These are phyloP conservation scores for Hydropotes inermis DNA, from an alignment of 2,113 vertebrate genomes.

Conservation along the genomic window DNA sequence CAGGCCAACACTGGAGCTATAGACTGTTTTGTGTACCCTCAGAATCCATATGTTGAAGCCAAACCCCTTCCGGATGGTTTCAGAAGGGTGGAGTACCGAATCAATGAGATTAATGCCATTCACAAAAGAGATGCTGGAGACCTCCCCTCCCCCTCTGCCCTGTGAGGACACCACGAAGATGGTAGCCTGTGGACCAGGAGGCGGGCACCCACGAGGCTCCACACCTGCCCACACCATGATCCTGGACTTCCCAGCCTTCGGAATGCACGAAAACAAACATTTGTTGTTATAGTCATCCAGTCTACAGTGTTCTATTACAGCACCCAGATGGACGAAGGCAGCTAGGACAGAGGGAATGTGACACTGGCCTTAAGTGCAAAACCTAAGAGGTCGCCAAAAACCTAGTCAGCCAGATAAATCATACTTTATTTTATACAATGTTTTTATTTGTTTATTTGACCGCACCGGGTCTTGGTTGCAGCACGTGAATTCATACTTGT, in stretches of 20 bases:
- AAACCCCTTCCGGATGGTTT: background rate
- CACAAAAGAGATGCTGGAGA: background rate
- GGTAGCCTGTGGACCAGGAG: background rate
- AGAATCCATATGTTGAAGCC: background rate
- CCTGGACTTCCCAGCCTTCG: background rate
- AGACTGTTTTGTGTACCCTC: background rate
- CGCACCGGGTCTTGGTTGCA: background rate
- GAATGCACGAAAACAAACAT: background rate
- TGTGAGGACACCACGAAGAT: background rate
- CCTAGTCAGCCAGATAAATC: background rate
- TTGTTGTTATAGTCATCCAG: background rate
- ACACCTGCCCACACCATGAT: background rate
- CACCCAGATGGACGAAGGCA: background rate
- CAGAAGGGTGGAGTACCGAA: background rate
- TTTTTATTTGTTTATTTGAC: background rate
- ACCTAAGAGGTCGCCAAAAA: accelerated
- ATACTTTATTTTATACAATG: background rate
- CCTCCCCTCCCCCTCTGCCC: background rate
- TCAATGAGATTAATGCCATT: background rate
- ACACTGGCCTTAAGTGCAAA: accelerated
- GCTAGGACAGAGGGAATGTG: background rate
- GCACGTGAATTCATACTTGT: background rate
- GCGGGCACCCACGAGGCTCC: background rate
- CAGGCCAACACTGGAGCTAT: background rate
- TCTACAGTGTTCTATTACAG: no score